phyloP scores from a whole-genome alignment of 1,140 invertebrate genomes.

The Drosophila novamexicana region DNA sequence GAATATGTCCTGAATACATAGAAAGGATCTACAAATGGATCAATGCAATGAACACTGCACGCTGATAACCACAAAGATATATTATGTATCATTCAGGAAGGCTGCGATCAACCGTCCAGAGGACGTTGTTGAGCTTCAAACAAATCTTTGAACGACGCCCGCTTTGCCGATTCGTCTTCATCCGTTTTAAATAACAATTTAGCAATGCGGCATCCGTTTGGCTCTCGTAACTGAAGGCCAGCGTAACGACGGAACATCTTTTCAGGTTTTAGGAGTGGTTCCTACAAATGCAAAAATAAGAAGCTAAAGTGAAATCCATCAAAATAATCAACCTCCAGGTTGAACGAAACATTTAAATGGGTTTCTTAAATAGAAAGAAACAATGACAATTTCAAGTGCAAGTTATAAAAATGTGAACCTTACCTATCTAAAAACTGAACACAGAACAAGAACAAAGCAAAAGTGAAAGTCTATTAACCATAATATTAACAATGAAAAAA shows the following conservation, averaged over 20 bases:
- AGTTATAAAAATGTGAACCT: slow-evolving; percentile 17
- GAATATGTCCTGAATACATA: background rate
- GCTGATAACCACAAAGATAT: background rate
- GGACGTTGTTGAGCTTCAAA: background rate
- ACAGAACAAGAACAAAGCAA: background rate
- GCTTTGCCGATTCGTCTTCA: background rate
- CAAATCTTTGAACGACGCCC: background rate
- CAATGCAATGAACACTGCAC: background rate
- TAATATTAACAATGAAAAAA: slow-evolving; percentile 31
- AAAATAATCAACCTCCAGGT: background rate
- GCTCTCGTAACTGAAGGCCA: background rate
- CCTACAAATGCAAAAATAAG: background rate
- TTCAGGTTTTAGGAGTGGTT: slow-evolving; percentile 20
- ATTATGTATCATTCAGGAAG: background rate
- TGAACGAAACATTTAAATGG: background rate
- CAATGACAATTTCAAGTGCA: slow-evolving; percentile 17
- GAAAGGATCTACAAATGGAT: background rate
- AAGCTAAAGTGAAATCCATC: background rate
- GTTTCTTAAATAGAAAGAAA: background rate
- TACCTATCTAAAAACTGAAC: slow-evolving; percentile 13
- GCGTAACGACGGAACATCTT: slow-evolving; percentile 3
- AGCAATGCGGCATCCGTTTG: background rate
- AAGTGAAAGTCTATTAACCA: slow-evolving; percentile 13
- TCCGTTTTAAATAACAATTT: background rate
- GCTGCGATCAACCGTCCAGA: background rate